These are phyloP conservation scores for Pongo pygmaeus DNA, from an alignment of 2,113 vertebrate species.

Conservation along the genomic window DNA sequence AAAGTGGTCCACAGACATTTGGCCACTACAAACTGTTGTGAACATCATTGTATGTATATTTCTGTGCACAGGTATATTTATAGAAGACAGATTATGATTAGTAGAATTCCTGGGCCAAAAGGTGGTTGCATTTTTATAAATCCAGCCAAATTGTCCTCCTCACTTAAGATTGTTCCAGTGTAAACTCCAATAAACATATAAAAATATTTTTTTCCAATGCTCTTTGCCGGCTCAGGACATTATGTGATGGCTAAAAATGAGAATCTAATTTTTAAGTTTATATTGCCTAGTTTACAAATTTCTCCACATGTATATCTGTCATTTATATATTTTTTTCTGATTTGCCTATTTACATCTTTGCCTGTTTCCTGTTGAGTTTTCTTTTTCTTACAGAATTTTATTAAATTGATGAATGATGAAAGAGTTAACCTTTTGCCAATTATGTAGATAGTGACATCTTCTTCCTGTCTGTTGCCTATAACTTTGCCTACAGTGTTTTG, in stretches of 20 bases:
- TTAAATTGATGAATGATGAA: not conserved
- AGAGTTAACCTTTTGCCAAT: not conserved
- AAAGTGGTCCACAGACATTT: not conserved
- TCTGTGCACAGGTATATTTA: not conserved
- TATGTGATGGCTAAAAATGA: not conserved
- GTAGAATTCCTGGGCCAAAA: conserved; percentile 6
- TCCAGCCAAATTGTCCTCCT: not conserved
- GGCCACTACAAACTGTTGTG: not conserved
- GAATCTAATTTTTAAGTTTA: conserved; percentile 7
- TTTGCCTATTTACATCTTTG: conserved; percentile 32
- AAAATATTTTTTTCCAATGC: not conserved
- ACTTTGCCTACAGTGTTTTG: conserved; percentile 30
- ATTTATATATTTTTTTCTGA: not conserved
- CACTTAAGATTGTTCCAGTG: not conserved
- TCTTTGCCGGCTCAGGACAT: not conserved
- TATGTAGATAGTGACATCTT: not conserved
- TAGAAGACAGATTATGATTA: not conserved
- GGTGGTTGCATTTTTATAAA: conserved; percentile 22
- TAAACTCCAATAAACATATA: not conserved
- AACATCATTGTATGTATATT: not conserved
- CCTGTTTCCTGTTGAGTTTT: not conserved
- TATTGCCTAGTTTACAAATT: not conserved
- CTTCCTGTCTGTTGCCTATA: not conserved
- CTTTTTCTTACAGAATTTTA: conserved; percentile 23
- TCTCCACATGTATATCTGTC: not conserved